Percentiles rank a stretch among this genome's conserved stretches.
These are phyloP conservation scores for Proteles cristata DNA, from an alignment of 2,113 vertebrate species.

Conservation along the genomic window DNA sequence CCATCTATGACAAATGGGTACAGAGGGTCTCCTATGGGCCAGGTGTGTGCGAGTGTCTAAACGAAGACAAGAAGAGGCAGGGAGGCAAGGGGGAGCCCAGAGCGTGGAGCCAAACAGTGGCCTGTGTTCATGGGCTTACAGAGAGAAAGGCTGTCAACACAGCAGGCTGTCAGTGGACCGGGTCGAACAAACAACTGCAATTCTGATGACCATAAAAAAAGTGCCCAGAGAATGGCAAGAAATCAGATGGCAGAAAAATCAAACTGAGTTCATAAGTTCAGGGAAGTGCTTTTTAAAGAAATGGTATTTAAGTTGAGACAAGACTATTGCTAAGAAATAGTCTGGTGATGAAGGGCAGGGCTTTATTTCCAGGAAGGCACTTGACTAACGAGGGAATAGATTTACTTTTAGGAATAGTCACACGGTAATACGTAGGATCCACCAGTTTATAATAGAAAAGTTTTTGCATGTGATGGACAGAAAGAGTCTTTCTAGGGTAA, in stretches of 20 bases:
- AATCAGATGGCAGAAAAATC: not conserved
- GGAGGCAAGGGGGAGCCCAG: not conserved
- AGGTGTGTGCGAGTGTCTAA: too few species aligned
- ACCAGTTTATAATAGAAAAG: not conserved
- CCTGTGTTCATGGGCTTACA: not conserved
- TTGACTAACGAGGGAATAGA: not conserved
- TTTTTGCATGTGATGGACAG: not conserved
- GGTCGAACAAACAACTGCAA: not conserved
- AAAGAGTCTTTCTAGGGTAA: not conserved
- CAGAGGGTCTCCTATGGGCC: rapidly evolving
- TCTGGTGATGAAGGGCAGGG: not conserved
- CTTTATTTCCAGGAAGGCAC: not conserved
- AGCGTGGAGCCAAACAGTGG: not conserved
- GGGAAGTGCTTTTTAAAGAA: not conserved
- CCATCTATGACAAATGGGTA: not conserved
- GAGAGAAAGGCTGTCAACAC: too few species aligned
- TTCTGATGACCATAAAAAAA: not conserved
- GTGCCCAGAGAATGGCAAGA: not conserved
- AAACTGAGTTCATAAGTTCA: not conserved
- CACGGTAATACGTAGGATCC: not conserved
- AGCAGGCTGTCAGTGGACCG: not conserved
- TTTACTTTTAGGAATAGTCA: not conserved
- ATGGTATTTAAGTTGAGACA: not conserved
- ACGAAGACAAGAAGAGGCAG: not conserved
- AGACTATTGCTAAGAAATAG: not conserved